A percentile compares a stretch with the other conserved stretches of the same genome.
Conservation (phyloP, 2,797 vertebrate species). For the Rousettus madagascariensis region DNA sequence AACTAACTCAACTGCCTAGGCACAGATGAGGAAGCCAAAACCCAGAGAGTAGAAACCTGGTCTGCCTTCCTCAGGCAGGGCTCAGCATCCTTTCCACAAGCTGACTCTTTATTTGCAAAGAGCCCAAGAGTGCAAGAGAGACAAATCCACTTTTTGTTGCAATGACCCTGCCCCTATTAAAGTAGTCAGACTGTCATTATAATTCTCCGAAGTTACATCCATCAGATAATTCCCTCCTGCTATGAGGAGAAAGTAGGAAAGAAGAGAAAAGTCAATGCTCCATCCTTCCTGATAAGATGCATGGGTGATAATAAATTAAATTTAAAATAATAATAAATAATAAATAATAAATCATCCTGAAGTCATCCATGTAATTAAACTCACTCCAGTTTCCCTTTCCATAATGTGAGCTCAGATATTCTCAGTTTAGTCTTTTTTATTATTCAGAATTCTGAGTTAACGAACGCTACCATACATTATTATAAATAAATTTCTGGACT, state of each 20-base stretch:
- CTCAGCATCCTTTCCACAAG: neutral
- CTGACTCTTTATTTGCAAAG: neutral
- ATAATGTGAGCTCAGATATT: neutral
- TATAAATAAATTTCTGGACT: conserved; percentile 62
- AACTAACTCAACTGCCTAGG: neutral
- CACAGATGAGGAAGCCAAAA: neutral
- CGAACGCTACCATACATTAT: conserved; percentile 43
- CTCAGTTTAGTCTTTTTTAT: conserved; percentile 3
- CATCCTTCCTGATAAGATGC: neutral
- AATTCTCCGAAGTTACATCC: neutral
- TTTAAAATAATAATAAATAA: conserved; percentile 43
- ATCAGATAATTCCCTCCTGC: neutral
- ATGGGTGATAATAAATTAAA: conserved; percentile 22
- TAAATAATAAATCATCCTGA: conserved; percentile 16
- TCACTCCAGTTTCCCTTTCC: neutral
- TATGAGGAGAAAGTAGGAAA: neutral
- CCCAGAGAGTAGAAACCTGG: neutral
- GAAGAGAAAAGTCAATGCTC: neutral
- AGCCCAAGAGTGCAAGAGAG: neutral
- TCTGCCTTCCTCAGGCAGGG: neutral
- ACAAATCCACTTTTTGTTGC: neutral
- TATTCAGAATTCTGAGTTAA: conserved; percentile 44
- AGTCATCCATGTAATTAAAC: conserved; percentile 21
- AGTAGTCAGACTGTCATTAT: neutral
- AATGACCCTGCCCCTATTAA: neutral